Percentiles rank a stretch among this genome's conserved stretches.
Evolutionary conservation across 2,113 vertebrate species (phyloP).

Genomic region (Columba janthina): DNA sequence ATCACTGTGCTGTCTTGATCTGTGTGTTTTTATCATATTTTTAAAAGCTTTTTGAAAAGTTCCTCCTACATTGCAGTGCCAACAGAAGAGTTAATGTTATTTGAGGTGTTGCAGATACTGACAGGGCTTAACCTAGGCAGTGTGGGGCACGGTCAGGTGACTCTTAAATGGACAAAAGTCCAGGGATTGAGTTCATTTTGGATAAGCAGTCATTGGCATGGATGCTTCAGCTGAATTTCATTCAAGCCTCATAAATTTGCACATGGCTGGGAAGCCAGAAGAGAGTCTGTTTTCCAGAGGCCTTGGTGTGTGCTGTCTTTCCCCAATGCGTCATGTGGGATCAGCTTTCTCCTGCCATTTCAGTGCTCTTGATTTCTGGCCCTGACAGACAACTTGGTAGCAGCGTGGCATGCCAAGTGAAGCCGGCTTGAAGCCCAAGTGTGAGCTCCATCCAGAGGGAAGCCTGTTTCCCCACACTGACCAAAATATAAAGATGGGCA

Average conservation of each 20-base stretch:
- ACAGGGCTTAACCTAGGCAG: background rate
- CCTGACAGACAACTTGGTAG: background rate
- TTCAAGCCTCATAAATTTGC: conserved; percentile 18
- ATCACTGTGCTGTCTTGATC: background rate
- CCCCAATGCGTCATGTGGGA: background rate
- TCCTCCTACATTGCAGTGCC: background rate
- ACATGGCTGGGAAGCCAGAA: background rate
- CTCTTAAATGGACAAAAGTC: background rate
- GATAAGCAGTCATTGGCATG: background rate
- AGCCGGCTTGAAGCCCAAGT: background rate
- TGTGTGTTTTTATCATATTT: background rate
- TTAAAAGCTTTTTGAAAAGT: background rate
- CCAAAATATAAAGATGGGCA: background rate
- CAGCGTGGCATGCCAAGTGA: background rate
- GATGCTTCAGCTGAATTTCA: background rate
- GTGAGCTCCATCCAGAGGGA: background rate
- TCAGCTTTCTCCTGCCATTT: background rate
- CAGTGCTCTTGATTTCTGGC: background rate
- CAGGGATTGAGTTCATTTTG: background rate
- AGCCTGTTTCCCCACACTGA: background rate
- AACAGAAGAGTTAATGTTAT: background rate
- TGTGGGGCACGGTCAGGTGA: background rate
- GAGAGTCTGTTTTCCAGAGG: conserved; percentile 14
- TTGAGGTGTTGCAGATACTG: background rate
- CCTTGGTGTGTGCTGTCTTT: background rate